These are phyloP conservation scores for Saguinus midas DNA, from an alignment of 2,113 vertebrate genomes.

Conservation along the genomic window DNA sequence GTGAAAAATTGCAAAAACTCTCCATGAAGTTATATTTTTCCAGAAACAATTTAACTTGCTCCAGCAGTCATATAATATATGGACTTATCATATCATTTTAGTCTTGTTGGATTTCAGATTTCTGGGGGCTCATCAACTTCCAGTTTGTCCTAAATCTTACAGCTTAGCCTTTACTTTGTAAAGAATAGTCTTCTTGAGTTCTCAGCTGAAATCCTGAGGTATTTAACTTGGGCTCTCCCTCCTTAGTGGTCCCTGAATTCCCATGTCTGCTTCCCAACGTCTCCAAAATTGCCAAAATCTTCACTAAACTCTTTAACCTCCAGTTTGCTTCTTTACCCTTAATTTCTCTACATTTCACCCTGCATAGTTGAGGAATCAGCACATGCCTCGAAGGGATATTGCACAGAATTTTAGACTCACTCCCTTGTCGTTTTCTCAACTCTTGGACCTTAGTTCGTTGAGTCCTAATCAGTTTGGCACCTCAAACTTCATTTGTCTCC, in stretches of 20 bases:
- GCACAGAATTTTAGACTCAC: not conserved
- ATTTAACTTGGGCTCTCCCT: not conserved
- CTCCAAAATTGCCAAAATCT: slow-evolving; percentile 37
- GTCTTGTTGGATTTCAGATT: not conserved
- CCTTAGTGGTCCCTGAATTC: not conserved
- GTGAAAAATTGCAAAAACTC: slow-evolving; percentile 17
- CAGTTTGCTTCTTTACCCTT: not conserved
- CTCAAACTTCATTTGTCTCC: not conserved
- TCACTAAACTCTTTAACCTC: not conserved
- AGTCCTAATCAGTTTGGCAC: not conserved
- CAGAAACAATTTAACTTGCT: not conserved
- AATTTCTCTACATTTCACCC: slow-evolving; percentile 12
- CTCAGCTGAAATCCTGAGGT: not conserved
- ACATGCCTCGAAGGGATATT: not conserved
- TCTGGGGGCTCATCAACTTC: not conserved
- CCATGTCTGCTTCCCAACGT: not conserved
- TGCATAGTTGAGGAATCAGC: not conserved
- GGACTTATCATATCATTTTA: not conserved
- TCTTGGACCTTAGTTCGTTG: not conserved
- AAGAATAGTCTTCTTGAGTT: not conserved
- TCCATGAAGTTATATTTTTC: not conserved
- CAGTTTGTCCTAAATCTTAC: slow-evolving; percentile 9
- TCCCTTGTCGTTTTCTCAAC: slow-evolving; percentile 18
- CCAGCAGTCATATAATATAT: not conserved
- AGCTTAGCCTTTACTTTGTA: slow-evolving; percentile 19